These are phyloP conservation scores for Ophiodon elongatus DNA, from an alignment of 2,113 vertebrate species.

Conservation along the genomic window DNA sequence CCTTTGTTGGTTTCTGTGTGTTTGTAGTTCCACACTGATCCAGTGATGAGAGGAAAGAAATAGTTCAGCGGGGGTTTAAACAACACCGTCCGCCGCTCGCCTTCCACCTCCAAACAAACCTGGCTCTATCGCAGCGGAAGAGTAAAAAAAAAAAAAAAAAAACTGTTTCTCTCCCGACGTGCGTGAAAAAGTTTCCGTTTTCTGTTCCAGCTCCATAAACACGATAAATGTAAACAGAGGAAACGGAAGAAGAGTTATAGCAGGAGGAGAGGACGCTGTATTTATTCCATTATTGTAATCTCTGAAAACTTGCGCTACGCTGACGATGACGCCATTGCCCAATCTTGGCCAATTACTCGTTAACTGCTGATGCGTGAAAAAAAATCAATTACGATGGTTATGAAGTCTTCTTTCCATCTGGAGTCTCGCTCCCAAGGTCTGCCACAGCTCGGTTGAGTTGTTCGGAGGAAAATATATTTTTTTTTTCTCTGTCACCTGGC, in stretches of 20 bases:
- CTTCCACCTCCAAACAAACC: constrained; percentile 36
- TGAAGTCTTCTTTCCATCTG: constrained; percentile 31
- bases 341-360: constrained; percentile 24
- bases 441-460: background rate
- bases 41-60: constrained; percentile 65
- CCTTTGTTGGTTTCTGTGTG: constrained; percentile 61
- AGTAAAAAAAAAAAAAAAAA: background rate
- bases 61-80: constrained; percentile 48
- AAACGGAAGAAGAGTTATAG: background rate
- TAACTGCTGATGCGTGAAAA: constrained; percentile 25
- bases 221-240: constrained; percentile 13
- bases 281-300: constrained; percentile 11
- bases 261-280: background rate
- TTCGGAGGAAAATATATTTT: background rate
- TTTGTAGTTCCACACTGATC: constrained; percentile 62
- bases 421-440: constrained; percentile 34
- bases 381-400: constrained; percentile 54
- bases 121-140: constrained; percentile 21
- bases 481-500: constrained; percentile 59
- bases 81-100: constrained; percentile 20
- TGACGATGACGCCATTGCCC: constrained; percentile 24
- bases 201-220: constrained; percentile 36
- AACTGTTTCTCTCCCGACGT: constrained; percentile 11
- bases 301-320: background rate
- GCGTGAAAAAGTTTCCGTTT: constrained; percentile 40